phyloP scores from a whole-genome alignment of 2,888 invertebrate genomes.

The Caenorhabditis drosophilae region DNA sequence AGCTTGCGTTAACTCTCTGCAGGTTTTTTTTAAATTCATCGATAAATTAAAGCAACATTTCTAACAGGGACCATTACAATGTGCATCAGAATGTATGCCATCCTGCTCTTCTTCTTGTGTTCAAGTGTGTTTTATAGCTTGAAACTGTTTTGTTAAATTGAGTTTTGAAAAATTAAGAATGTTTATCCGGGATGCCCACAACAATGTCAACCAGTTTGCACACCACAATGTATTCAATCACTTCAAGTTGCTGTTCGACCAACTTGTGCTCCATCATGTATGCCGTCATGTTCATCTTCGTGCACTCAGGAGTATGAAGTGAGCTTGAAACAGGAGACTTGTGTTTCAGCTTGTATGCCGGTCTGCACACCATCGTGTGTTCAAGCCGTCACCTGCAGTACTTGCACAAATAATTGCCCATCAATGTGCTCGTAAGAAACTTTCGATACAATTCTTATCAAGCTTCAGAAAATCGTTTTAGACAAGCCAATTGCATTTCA shows the following conservation, averaged over 20 bases:
- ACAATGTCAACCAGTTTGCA: conserved; percentile 46
- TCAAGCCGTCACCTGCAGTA: conserved; percentile 52
- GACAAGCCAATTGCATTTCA: conserved; percentile 42
- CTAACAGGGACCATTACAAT: conserved; percentile 20
- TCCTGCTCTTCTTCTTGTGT: conserved; percentile 38
- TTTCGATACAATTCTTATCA: background rate
- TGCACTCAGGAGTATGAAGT: conserved; percentile 41
- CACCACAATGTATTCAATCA: conserved; percentile 42
- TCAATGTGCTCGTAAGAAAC: conserved; percentile 44
- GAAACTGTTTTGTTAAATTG: background rate
- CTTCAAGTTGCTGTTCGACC: conserved; percentile 41
- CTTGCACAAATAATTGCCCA: conserved; percentile 51
- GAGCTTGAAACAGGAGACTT: conserved; percentile 21
- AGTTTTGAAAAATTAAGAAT: conserved; percentile 5
- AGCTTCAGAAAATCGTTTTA: conserved; percentile 15
- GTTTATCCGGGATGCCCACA: conserved; percentile 30
- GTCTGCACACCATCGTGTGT: conserved; percentile 29
- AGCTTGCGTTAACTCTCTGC: conserved; percentile 42
- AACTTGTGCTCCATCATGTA: conserved; percentile 47
- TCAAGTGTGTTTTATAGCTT: conserved; percentile 10
- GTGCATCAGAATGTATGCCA: conserved; percentile 42
- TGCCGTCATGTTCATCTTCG: conserved; percentile 34
- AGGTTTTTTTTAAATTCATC: conserved; percentile 5
- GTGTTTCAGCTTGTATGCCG: conserved; percentile 44
- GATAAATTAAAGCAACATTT: background rate